These are phyloP conservation scores for Simalia tracyae DNA, from an alignment of 2,797 vertebrate species.

Conservation along the genomic window DNA sequence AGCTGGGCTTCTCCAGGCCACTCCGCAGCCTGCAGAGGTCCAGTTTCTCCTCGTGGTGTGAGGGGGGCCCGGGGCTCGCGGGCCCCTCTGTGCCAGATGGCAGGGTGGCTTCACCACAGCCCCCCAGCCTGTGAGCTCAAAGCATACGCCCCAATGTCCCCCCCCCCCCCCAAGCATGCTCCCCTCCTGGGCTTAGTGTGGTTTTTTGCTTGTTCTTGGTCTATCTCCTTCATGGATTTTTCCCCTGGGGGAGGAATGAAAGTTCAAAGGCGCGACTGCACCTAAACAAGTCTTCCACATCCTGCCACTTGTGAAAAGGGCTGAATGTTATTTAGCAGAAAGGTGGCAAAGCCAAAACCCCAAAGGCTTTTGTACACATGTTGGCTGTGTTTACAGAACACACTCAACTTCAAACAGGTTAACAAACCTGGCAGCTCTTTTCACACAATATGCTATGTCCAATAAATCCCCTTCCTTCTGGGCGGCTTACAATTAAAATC, in stretches of 20 bases:
- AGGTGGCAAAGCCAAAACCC: too few species aligned
- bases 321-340: too few species aligned
- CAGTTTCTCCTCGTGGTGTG: slow-evolving; percentile 74
- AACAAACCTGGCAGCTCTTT: too few species aligned
- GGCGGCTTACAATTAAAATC: too few species aligned
- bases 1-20: not conserved
- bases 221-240: slow-evolving; percentile 59
- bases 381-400: too few species aligned
- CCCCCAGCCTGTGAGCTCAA: not conserved
- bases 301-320: too few species aligned
- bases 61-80: slow-evolving; percentile 35
- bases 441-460: too few species aligned
- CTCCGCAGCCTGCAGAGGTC: slow-evolving; percentile 63
- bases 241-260: slow-evolving; percentile 69
- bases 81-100: slow-evolving; percentile 77
- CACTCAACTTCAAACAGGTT: too few species aligned
- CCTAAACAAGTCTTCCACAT: not conserved
- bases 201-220: slow-evolving; percentile 80
- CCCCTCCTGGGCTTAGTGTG: slow-evolving; percentile 66
- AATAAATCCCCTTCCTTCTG: too few species aligned
- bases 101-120: slow-evolving; percentile 70
- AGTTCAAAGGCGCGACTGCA: too few species aligned
- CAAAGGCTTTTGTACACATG: too few species aligned
- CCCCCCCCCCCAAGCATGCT: slow-evolving; percentile 80
- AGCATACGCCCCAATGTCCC: not conserved